Base-by-base conservation (phyloP, 2,113 vertebrate species). In the Cinclus mexicanus region DNA sequence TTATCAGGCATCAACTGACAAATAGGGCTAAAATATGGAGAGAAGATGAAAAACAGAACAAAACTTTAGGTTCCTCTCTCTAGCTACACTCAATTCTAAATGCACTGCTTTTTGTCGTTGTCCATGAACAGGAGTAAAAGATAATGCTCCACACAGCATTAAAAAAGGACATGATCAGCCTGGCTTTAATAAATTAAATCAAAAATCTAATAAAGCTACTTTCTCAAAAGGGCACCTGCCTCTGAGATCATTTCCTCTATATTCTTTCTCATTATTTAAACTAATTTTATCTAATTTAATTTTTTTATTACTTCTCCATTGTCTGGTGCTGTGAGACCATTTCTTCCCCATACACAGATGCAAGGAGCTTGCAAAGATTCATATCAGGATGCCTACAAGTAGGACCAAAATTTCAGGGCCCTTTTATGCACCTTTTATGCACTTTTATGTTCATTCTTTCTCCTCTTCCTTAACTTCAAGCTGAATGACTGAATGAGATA, bases 241-340 rank as follows among this genome's bases (percentile, higher is more conserved):
- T 95, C 93, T 93, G 94, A 96, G 94, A 91, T 97, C 95, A 96
- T 95, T 74, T 95, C 91, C 87, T 94, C 71, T 90, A 37, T 95
- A 94, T 93, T 91, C 89, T 86, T 94, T 84, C 93, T 95, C 89
- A 78, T 95, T 95, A 96, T 96, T 96, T 96, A 92, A 96, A 94
- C 93, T 94, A 95, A 94, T 93, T 96, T 90, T 60, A 90, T 37
- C 44, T 94, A 96, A 96, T 96, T 97, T 88, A 90, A 93, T 96
- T 95, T 93, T 93, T 94, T 88, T 49, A 90, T 93, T 94, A 83
- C 72, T 94, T 96, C 39, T 81, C 52, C 41, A 56, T 90, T 94
- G 76, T 92, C 79, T 90, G 83, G 49, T 92, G 33, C 72, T 53
- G 11, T 68, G 16, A 86, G 85, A 78, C 85, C 47, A 11, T 89